phyloP scores from a whole-genome alignment of 2,113 vertebrate species.

The Istiophorus platypterus region DNA sequence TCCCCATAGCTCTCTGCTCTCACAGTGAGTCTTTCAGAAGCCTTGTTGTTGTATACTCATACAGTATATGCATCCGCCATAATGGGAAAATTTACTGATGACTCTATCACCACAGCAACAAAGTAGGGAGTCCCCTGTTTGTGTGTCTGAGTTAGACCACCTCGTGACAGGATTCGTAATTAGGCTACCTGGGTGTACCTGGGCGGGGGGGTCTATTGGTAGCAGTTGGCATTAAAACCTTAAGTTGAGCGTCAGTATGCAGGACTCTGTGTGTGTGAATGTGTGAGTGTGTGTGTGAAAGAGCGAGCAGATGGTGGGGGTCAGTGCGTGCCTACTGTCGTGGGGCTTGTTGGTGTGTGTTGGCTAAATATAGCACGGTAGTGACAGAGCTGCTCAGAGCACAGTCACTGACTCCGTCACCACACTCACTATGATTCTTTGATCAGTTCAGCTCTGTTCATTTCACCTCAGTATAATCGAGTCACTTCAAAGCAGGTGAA shows the following conservation, averaged over 20 bases:
- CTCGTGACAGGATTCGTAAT: slow-evolving; percentile 18
- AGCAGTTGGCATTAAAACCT: slow-evolving; percentile 71
- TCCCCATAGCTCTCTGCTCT: slow-evolving; percentile 53
- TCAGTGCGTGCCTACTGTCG: slow-evolving; percentile 70
- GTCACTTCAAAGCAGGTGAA: slow-evolving; percentile 32
- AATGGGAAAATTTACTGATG: slow-evolving; percentile 37
- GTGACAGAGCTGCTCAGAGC: slow-evolving; percentile 67
- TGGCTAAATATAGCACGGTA: slow-evolving; percentile 81
- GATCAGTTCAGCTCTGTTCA: slow-evolving; percentile 49
- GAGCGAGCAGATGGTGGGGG: slow-evolving; percentile 81
- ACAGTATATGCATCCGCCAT: slow-evolving; percentile 28
- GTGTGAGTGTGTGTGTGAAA: slow-evolving; percentile 42
- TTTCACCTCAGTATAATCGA: slow-evolving; percentile 25
- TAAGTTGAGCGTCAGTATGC: slow-evolving; percentile 46
- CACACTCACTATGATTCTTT: slow-evolving; percentile 30
- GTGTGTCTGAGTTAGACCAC: slow-evolving; percentile 3
- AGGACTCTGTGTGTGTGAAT: slow-evolving; percentile 42
- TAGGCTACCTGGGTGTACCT: slow-evolving; percentile 48
- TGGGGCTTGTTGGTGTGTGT: slow-evolving; percentile 67
- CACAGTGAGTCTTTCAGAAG: slow-evolving; percentile 32
- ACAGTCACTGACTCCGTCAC: slow-evolving; percentile 42
- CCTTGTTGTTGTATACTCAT: slow-evolving; percentile 33
- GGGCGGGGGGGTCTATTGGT: slow-evolving; percentile 29
- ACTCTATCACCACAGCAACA: not conserved
- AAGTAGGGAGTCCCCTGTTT: slow-evolving; percentile 18